These are phyloP conservation scores for Sebastes ruberrimus DNA, from an alignment of 2,797 vertebrate species.

Conservation along the genomic window DNA sequence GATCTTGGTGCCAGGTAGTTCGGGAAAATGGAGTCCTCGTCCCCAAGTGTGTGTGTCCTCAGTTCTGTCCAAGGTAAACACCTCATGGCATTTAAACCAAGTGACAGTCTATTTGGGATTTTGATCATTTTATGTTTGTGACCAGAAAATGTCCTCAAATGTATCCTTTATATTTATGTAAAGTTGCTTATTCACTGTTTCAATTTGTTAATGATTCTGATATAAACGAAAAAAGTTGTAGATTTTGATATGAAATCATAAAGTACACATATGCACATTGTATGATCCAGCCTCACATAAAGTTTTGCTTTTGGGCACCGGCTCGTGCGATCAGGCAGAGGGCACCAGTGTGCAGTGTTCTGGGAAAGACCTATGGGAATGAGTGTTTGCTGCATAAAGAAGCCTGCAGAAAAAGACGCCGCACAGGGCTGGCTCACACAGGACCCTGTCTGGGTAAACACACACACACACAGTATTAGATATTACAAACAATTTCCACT, in stretches of 20 bases:
- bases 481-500: constrained; percentile 20
- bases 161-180: neutral
- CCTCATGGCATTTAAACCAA: neutral
- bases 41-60: constrained; percentile 75
- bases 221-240: neutral
- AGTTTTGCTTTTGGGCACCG: constrained; percentile 23
- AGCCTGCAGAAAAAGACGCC: constrained; percentile 79
- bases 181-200: neutral
- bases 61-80: constrained; percentile 70
- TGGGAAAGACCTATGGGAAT: constrained; percentile 79
- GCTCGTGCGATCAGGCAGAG: constrained; percentile 67
- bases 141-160: neutral
- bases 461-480: constrained; percentile 11
- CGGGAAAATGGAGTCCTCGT: constrained; percentile 56
- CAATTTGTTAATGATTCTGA: neutral
- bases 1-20: constrained; percentile 75
- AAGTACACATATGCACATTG: neutral
- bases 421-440: constrained; percentile 74
- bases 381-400: constrained; percentile 82
- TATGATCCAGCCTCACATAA: neutral
- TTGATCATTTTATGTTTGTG: neutral
- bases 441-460: constrained; percentile 79
- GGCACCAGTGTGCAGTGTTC: constrained; percentile 83
- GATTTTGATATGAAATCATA: neutral
- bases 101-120: neutral